Evolutionary conservation across 2,797 vertebrate species (phyloP).

Genomic region (Typhlichthys eigenmanni): DNA sequence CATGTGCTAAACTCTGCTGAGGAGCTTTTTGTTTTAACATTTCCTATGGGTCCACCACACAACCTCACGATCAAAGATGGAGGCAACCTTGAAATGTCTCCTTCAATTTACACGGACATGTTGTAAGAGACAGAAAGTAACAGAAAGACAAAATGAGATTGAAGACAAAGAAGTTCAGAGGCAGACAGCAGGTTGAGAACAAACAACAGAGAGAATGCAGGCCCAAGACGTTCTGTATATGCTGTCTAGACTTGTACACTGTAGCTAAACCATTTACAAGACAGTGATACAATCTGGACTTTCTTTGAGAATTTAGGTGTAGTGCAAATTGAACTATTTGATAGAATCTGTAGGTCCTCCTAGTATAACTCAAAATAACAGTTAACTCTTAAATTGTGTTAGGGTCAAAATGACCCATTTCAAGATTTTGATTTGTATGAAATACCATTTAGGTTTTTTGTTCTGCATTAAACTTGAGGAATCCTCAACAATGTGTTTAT

Average conservation of each 20-base stretch:
- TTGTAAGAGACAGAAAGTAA: conserved; percentile 45
- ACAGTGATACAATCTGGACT: too few relatives aligned
- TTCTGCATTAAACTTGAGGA: too few relatives aligned
- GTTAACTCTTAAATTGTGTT: too few relatives aligned
- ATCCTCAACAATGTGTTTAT: too few relatives aligned
- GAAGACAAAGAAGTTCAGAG: conserved; percentile 2
- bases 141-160: conserved; percentile 9
- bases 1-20: conserved; percentile 27
- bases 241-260: neutral
- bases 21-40: conserved; percentile 48
- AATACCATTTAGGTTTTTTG: too few relatives aligned
- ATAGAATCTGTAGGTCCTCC: too few relatives aligned
- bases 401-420: too few relatives aligned
- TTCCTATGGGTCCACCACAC: conserved; percentile 52
- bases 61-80: conserved; percentile 61
- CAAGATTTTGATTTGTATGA: too few relatives aligned
- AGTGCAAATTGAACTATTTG: too few relatives aligned
- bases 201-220: conserved; percentile 11
- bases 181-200: conserved; percentile 13
- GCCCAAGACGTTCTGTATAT: conserved; percentile 10
- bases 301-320: too few relatives aligned
- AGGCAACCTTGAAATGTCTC: conserved; percentile 68
- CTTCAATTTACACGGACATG: conserved; percentile 46
- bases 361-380: too few relatives aligned
- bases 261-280: too few relatives aligned